Base-by-base conservation (phyloP, 2,888 invertebrate species). In the Dolomedes plantarius region DNA sequence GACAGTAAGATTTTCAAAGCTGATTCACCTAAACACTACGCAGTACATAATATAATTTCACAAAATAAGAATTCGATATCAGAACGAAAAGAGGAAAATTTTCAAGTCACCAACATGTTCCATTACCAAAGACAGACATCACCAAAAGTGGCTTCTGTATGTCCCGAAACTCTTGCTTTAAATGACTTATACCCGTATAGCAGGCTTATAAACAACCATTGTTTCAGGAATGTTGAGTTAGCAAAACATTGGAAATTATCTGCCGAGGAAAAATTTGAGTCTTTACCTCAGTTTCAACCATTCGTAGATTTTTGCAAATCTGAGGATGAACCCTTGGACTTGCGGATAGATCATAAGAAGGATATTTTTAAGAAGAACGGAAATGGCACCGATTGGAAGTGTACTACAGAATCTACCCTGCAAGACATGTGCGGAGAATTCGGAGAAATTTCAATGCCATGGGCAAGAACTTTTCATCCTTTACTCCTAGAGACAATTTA, bases 391-490 rank as follows among this genome's bases (percentile, higher is more conserved):
- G 46, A 82, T 0, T 82, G 82, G 82, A 82, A 76, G 23, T 32
- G 27, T 31, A 11, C n/a, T 32, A 29, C 50, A 19, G 41, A 56
- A 13, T 29, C 19, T 9, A 56, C 32, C 7, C n/a, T 31, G 11
- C 67, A 67, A 32, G 11, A 29, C 6, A 62, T 46, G 46, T 39
- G 19, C 23, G 64, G 41, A 65, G 31, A 31, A n/a, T 31, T 32
- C 7, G 23, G 36, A 7, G 23, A 75, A 68, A 5, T 88, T 87
- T 11, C 88, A 89, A 74, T 79, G 79, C 89, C 88, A 91, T 97
- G 96, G 90, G 96, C 97, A 0, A 93, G 95, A 90, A 95, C 96
- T 0, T 94, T 96, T 81, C 96, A 96, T 90, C 96, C 96, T 0
- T 92, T 95, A 90, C 67, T 88, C 73, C 41, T 89, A 41, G 89